Conservation (phyloP, 2,797 vertebrate genomes). For the Sebastes minor region DNA sequence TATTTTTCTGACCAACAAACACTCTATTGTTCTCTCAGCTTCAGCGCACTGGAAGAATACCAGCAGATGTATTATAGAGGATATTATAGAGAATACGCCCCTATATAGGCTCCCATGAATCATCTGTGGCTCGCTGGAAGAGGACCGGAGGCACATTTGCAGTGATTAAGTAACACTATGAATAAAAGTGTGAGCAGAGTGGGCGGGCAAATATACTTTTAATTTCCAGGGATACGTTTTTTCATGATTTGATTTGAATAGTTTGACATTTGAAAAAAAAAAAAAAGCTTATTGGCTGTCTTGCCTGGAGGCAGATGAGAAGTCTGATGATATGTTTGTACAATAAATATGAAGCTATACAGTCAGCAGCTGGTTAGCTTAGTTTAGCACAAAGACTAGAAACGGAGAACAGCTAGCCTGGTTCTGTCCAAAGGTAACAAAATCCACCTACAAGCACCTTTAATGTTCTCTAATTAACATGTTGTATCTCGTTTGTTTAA, state of each 20-base stretch:
- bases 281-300: neutral
- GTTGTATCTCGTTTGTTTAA: neutral
- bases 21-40: conserved; percentile 46
- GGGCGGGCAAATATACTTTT: conserved; percentile 6
- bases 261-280: neutral
- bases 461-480: neutral
- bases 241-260: neutral
- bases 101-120: conserved; percentile 48
- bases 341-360: neutral
- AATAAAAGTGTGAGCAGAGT: conserved; percentile 16
- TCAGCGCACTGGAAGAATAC: conserved; percentile 27
- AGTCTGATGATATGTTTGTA: neutral
- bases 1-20: conserved; percentile 54
- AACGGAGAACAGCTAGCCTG: neutral
- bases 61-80: conserved; percentile 29
- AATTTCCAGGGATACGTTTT: neutral
- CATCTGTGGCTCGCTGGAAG: conserved; percentile 39
- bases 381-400: neutral
- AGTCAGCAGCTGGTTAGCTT: neutral
- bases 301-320: neutral
- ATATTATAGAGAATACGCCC: conserved; percentile 31
- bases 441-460: neutral
- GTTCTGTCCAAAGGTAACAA: neutral
- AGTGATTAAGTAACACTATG: conserved; percentile 8
- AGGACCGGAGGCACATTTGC: neutral